A percentile compares a stretch with the other conserved stretches of the same genome.
These are phyloP conservation scores for Eretmocerus hayati DNA, from an alignment of 2,888 invertebrate genomes.

Conservation along the genomic window DNA sequence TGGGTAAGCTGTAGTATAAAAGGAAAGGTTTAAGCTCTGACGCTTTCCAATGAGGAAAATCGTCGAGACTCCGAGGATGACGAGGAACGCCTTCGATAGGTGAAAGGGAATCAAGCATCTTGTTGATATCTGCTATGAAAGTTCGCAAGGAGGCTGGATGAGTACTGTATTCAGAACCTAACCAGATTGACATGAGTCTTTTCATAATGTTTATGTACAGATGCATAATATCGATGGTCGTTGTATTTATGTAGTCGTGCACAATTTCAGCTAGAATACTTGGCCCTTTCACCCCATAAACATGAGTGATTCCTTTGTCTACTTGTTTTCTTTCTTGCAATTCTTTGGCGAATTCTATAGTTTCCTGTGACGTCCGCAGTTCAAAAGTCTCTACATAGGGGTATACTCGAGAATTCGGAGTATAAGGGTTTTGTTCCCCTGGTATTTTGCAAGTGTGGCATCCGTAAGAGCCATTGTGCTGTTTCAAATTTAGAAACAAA, in stretches of 20 bases:
- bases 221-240: slow-evolving; percentile 23
- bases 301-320: too few relatives aligned
- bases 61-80: slow-evolving; percentile 17
- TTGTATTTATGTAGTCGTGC: slow-evolving; percentile 18
- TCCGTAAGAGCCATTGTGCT: slow-evolving; percentile 2
- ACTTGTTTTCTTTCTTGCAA: not conserved
- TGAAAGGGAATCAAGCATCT: slow-evolving; percentile 9
- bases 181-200: slow-evolving; percentile 18
- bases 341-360: not conserved
- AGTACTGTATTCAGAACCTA: slow-evolving; percentile 8
- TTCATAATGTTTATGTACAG: slow-evolving; percentile 20
- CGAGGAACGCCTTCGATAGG: slow-evolving; percentile 21
- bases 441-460: slow-evolving; percentile 1
- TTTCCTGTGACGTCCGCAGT: slow-evolving; percentile 1
- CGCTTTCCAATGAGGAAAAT: slow-evolving; percentile 23
- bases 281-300: slow-evolving; percentile 20
- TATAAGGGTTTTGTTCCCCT: slow-evolving; percentile 4
- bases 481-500: slow-evolving; percentile 7
- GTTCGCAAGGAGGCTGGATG: not conserved
- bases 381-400: not conserved
- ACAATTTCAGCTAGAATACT: slow-evolving; percentile 13
- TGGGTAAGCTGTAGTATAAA: slow-evolving; percentile 24
- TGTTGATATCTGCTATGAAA: slow-evolving; percentile 12
- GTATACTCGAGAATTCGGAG: not conserved
- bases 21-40: slow-evolving; percentile 24